These are phyloP conservation scores for Tiphia femorata DNA, from an alignment of 2,888 invertebrate genomes.

Conservation along the genomic window DNA sequence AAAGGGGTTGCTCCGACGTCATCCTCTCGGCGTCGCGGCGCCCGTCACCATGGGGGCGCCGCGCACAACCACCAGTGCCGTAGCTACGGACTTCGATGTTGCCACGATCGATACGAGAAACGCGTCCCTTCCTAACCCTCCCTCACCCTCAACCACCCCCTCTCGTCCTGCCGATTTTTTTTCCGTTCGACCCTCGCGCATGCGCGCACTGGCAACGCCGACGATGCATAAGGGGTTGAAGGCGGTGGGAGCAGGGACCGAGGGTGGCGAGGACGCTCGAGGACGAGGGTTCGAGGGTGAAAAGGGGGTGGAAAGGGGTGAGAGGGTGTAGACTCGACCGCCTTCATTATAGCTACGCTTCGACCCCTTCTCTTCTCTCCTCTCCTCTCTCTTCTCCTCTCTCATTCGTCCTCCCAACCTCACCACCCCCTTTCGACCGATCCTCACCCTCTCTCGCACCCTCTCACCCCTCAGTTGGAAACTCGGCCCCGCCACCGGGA, in stretches of 20 bases:
- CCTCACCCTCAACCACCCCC: constrained; percentile 13
- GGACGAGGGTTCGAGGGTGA: not conserved
- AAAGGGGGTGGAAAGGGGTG: not conserved
- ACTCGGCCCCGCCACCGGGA: constrained; percentile 31
- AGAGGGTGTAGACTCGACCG: constrained; percentile 24
- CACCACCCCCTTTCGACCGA: constrained; percentile 9
- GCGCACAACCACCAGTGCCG: constrained; percentile 69
- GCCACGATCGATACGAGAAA: constrained; percentile 63
- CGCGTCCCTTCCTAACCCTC: not conserved
- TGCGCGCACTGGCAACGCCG: constrained; percentile 41
- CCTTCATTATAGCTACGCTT: constrained; percentile 49
- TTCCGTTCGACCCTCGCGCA: constrained; percentile 64
- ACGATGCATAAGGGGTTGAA: constrained; percentile 7
- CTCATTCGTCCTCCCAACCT: constrained; percentile 13
- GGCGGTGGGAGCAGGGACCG: not conserved
- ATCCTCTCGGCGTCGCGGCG: constrained; percentile 40
- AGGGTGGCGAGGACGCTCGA: too few relatives aligned
- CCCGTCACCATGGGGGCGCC: constrained; percentile 47
- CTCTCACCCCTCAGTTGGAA: constrained; percentile 21
- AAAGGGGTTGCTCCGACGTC: constrained; percentile 32
- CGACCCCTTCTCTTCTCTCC: not conserved
- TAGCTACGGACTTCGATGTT: constrained; percentile 57
- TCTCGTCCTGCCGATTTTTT: constrained; percentile 72
- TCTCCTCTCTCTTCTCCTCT: too few relatives aligned
- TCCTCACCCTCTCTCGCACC: constrained; percentile 1